These are phyloP conservation scores for Phainopepla nitens DNA, from an alignment of 2,113 vertebrate species.

Conservation along the genomic window DNA sequence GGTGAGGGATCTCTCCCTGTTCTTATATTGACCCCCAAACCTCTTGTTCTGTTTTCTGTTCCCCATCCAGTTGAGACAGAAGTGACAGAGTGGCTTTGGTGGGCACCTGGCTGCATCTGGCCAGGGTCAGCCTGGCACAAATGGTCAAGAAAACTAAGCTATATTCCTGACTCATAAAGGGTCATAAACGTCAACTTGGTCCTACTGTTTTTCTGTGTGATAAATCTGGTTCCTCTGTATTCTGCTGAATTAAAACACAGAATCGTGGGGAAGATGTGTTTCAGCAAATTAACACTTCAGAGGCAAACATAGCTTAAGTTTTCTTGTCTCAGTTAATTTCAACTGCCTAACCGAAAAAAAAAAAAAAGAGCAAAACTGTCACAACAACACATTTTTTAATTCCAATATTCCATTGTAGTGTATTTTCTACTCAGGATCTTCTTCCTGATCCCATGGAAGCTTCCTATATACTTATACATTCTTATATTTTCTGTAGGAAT, in stretches of 20 bases:
- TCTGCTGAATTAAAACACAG: neutral
- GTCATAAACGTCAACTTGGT: neutral
- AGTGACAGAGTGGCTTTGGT: neutral
- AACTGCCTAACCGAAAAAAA: neutral
- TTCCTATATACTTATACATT: neutral
- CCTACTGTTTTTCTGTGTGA: neutral
- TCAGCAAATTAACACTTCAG: neutral
- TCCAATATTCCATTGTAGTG: neutral
- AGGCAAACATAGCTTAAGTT: neutral
- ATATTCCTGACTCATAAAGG: neutral
- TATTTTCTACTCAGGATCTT: neutral
- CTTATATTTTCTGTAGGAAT: neutral
- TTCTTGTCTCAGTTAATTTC: neutral
- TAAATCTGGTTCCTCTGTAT: neutral
- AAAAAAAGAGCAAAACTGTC: neutral
- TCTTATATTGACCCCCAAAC: neutral
- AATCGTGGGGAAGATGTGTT: neutral
- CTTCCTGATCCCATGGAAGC: neutral
- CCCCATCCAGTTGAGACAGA: neutral
- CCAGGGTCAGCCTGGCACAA: neutral
- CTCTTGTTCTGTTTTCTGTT: neutral
- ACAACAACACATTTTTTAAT: neutral
- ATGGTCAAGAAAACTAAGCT: neutral
- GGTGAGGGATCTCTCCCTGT: neutral
- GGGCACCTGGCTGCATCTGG: neutral